Evolutionary conservation across 2,113 vertebrate genomes (phyloP), one percentile per base, ranked within the genome.

Genomic region (Plestiodon gilberti): DNA sequence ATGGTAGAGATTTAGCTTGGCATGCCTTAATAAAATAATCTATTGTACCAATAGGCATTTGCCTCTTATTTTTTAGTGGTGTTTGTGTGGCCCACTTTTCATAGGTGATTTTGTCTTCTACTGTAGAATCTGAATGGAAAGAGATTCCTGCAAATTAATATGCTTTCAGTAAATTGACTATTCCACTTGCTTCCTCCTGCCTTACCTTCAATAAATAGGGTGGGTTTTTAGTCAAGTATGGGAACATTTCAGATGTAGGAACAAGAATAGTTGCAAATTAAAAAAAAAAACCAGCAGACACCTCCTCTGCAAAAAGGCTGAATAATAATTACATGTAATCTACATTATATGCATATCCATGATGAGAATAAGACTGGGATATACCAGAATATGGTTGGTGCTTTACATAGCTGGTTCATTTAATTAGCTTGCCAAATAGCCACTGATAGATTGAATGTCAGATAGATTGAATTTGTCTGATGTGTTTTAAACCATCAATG

Each of bases 151-250:
- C 61, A 91, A 91, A 64, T 87, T 86, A 25, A 6, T 89, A 69
- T 90, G 86, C 76, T 88, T 87, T 90, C 86, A 87, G 88, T 64
- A 40, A 76, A 74, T 90, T 33, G 8, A 83, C 0, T 0, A 33
- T 71, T n/a, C 80, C 84, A 8, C 65, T 81, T 74, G 84, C 25
- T 3, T 43, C 82, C n/a, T 76, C 77, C 6, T 20, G 64, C 17
- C 17, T 55, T 89, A 13, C 85, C 82, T 85, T 82, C 11, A 70
- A 84, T 90, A 86, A 90, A 55, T 76, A 65, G 70, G 84, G 28
- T 65, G 35, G 2, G 0, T 75, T 23, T 48, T 10, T 1, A 0
- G n/a, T 7, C 0, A 2, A 10, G 55, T 17, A 30, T 71, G 90
- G 43, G 30, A 77, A 90, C 69, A 1, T 76, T 82, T 30, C 79